Conservation (phyloP, 2,888 invertebrate genomes). For the Baccha elongata region DNA sequence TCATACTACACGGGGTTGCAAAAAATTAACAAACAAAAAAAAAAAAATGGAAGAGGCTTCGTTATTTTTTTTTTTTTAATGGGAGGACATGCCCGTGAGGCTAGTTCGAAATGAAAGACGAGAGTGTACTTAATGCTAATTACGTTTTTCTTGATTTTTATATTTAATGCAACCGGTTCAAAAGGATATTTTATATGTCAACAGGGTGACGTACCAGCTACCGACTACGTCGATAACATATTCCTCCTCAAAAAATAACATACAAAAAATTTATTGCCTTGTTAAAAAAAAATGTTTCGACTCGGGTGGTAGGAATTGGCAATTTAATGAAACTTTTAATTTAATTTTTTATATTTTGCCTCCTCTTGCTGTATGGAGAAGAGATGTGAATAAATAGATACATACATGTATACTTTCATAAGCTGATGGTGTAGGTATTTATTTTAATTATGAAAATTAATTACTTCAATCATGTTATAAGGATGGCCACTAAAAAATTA, state of each 20-base stretch:
- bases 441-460: slow-evolving; percentile 74
- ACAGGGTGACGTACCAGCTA: slow-evolving; percentile 29
- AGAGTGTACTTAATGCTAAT: slow-evolving; percentile 70
- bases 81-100: slow-evolving; percentile 64
- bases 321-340: slow-evolving; percentile 68
- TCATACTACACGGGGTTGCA: not conserved
- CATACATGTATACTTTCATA: not conserved
- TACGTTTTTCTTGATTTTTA: slow-evolving; percentile 53
- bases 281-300: slow-evolving; percentile 57
- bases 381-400: not conserved
- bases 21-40: not conserved
- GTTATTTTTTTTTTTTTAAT: slow-evolving; percentile 46
- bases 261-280: slow-evolving; percentile 42
- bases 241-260: not conserved
- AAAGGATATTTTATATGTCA: slow-evolving; percentile 42
- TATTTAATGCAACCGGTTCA: slow-evolving; percentile 18
- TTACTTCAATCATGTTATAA: slow-evolving; percentile 61
- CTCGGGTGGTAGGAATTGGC: slow-evolving; percentile 27
- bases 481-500: slow-evolving; percentile 11
- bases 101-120: slow-evolving; percentile 63
- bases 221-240: slow-evolving; percentile 19
- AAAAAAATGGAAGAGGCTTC: not conserved
- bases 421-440: slow-evolving; percentile 42
- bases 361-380: not conserved
- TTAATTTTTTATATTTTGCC: slow-evolving; percentile 27